These are phyloP conservation scores for Latheticus oryzae DNA, from an alignment of 2,888 invertebrate species.

Conservation along the genomic window DNA sequence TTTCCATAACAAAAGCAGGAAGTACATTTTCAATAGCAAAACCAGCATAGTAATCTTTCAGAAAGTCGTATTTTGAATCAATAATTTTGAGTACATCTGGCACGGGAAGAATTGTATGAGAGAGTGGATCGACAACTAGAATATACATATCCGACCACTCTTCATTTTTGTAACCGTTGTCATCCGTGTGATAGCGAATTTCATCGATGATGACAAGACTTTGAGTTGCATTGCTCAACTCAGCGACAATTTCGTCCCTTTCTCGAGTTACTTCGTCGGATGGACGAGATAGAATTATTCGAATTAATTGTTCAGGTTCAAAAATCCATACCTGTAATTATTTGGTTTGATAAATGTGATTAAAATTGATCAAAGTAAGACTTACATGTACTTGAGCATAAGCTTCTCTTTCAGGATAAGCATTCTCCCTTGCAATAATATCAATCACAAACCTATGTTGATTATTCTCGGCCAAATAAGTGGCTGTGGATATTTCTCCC, in stretches of 20 bases:
- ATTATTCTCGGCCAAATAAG: slow-evolving; percentile 89
- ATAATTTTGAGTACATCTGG: slow-evolving; percentile 83
- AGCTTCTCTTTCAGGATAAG: slow-evolving; percentile 82
- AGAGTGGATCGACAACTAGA: slow-evolving; percentile 80
- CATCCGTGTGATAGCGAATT: slow-evolving; percentile 79
- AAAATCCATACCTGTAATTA: slow-evolving; percentile 86
- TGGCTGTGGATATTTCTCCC: slow-evolving; percentile 80
- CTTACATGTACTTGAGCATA: slow-evolving; percentile 81
- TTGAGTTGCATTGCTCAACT: slow-evolving; percentile 81
- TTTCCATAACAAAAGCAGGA: slow-evolving; percentile 74
- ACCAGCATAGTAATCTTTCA: slow-evolving; percentile 81
- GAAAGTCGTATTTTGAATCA: slow-evolving; percentile 86
- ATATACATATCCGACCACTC: slow-evolving; percentile 89
- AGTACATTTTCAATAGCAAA: slow-evolving; percentile 81
- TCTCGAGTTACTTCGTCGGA: slow-evolving; percentile 81
- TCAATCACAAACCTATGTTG: slow-evolving; percentile 88
- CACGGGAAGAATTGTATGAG: slow-evolving; percentile 81
- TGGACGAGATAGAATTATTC: slow-evolving; percentile 85
- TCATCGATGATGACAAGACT: slow-evolving; percentile 84
- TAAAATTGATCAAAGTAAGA: too few relatives aligned
- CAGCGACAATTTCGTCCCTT: slow-evolving; percentile 76
- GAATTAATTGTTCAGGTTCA: slow-evolving; percentile 83
- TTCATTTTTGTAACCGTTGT: slow-evolving; percentile 72
- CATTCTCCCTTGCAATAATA: slow-evolving; percentile 84
- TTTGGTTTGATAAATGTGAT: too few relatives aligned